Evolutionary conservation across 2,888 invertebrate genomes (phyloP), one percentile per base, ranked within the genome.

Genomic region (Pheosia gnoma): DNA sequence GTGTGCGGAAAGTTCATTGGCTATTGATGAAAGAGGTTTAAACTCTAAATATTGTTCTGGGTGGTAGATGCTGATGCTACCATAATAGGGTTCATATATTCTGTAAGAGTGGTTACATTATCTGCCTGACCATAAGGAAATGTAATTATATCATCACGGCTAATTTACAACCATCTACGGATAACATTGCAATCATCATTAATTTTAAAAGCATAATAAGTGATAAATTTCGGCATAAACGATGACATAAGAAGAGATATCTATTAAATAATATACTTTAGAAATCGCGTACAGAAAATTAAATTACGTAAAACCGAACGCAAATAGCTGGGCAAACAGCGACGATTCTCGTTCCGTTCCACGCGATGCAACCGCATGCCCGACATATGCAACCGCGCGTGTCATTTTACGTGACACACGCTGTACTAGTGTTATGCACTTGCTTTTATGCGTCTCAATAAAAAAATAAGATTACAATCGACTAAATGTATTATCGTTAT

Each of bases 281-380:
- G 51, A 58, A 61, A 38, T 54, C 55, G 36, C 59, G 56, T 58
- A 61, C 60, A 25, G 47, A 59, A 59, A 65, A 67, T 80, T 80
- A 59, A 65, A 67, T 80, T 80, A 77, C 80, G 78, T 78, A 82
- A 81, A 80, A 73, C 68, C 60, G 65, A 78, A 74, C 71, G 70
- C 61, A 72, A 60, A 63, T 62, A 63, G 70, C 60, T 61, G 62
- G 67, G 68, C 68, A 71, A 65, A 64, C 60, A 55, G 37, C 58
- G 62, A 57, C 59, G 63, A 67, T 66, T 67, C 75, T 61, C 73
- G 82, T 73, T 79, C 73, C 79, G 76, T 77, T 80, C 65, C 73
- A 80, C 74, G 77, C 79, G 64, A 74, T 70, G 75, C 72, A 77
- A 71, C 68, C 67, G 67, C 66, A 63, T 69, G 81, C 58, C 82